These are phyloP conservation scores for Panthera tigris DNA, from an alignment of 2,113 vertebrate genomes.

Conservation along the genomic window DNA sequence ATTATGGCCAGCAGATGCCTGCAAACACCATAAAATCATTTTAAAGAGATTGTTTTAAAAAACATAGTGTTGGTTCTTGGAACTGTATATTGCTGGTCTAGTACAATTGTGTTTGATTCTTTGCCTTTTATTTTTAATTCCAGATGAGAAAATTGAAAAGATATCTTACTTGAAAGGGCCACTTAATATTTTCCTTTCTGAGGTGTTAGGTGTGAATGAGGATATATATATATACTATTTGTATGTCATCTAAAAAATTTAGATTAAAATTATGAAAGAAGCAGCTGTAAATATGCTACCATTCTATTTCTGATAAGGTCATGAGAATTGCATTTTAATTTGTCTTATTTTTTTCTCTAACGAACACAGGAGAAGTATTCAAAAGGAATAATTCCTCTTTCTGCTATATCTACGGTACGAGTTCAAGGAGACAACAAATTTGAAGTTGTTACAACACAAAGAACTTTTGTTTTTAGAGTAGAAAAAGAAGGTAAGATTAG, in stretches of 20 bases:
- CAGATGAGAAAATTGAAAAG: constrained; percentile 40
- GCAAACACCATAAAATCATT: constrained; percentile 83
- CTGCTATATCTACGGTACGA: constrained; percentile 89
- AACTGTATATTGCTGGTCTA: not conserved
- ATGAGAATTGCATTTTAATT: constrained; percentile 30
- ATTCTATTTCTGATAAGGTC: not conserved
- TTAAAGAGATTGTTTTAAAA: not conserved
- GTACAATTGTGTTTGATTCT: not conserved
- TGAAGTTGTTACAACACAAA: constrained; percentile 93
- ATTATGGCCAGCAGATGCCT: constrained; percentile 91
- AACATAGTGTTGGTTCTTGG: constrained; percentile 1
- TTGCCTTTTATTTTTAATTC: constrained; percentile 50
- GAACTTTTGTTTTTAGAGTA: constrained; percentile 94
- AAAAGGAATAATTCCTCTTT: constrained; percentile 93
- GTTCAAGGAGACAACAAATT: constrained; percentile 94
- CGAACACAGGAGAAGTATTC: constrained; percentile 95
- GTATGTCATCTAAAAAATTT: not conserved
- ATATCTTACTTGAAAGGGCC: not conserved
- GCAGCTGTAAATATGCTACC: not conserved
- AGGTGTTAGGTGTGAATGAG: not conserved
- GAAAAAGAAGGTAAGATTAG: constrained; percentile 94
- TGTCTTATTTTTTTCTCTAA: constrained; percentile 54
- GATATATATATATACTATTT: not conserved
- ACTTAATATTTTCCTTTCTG: constrained; percentile 34
- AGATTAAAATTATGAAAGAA: constrained; percentile 34